A percentile compares a stretch with the other conserved stretches of the same genome.
phyloP scores from a whole-genome alignment of 2,797 vertebrate species.

The Crocidura indochinensis region DNA sequence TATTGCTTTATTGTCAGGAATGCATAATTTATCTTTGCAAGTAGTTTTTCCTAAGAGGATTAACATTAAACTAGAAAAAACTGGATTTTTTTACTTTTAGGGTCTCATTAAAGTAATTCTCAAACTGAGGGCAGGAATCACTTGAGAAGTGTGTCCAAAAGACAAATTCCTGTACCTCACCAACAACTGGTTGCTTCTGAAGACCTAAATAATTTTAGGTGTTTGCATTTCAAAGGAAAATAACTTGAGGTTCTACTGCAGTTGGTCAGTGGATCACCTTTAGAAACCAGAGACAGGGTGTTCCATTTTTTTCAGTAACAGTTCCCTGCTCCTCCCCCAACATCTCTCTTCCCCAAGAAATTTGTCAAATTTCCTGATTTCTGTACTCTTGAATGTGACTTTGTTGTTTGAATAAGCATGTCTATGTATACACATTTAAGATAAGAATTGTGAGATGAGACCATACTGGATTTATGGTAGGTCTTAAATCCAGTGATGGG shows the following conservation, averaged over 20 bases:
- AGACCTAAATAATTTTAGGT: conserved; percentile 8
- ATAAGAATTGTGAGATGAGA: background rate
- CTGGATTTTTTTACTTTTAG: conserved; percentile 17
- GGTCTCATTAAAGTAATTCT: background rate
- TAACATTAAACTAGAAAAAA: background rate
- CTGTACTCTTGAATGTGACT: no score
- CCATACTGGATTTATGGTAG: conserved; percentile 38
- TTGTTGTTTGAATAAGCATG: no score
- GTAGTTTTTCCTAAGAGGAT: no score
- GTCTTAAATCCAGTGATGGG: background rate
- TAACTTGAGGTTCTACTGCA: background rate
- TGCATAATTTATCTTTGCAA: background rate
- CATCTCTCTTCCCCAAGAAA: background rate
- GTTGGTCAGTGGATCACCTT: background rate
- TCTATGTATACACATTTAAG: no score
- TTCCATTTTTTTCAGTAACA: background rate
- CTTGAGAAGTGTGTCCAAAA: conserved; percentile 4
- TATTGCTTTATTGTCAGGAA: no score
- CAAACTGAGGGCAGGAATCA: conserved; percentile 14
- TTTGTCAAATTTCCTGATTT: background rate
- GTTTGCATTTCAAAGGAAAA: background rate
- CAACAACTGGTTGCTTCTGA: background rate
- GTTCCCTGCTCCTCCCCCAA: background rate
- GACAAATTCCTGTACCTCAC: background rate
- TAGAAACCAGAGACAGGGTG: background rate